Conservation (phyloP, 2,888 invertebrate genomes). For the Liodrosophila aerea region DNA sequence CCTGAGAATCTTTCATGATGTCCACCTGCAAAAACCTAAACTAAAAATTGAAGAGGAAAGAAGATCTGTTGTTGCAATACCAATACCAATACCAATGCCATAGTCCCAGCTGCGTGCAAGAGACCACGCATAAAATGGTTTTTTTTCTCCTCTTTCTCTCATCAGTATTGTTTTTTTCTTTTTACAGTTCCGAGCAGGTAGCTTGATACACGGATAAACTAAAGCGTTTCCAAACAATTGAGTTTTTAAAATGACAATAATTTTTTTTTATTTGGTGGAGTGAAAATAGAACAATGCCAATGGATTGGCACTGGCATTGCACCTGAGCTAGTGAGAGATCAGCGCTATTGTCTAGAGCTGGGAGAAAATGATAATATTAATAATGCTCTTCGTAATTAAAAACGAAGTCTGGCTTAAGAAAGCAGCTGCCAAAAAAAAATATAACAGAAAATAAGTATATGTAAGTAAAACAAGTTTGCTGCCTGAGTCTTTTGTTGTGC, state of each 20-base stretch:
- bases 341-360: conserved; percentile 52
- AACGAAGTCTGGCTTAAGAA: conserved; percentile 35
- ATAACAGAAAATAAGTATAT: no score
- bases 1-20: conserved; percentile 67
- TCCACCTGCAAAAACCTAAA: conserved; percentile 65
- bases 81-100: conserved; percentile 48
- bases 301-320: conserved; percentile 43
- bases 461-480: conserved; percentile 65
- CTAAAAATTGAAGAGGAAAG: conserved; percentile 57
- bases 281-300: conserved; percentile 61
- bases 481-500: conserved; percentile 64
- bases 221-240: conserved; percentile 69
- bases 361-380: conserved; percentile 44
- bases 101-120: conserved; percentile 53
- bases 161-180: conserved; percentile 31
- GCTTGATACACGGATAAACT: conserved; percentile 15
- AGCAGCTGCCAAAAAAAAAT: conserved; percentile 70
- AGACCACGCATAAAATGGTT: conserved; percentile 51
- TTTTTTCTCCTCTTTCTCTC: conserved; percentile 24
- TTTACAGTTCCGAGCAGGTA: conserved; percentile 47
- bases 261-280: conserved; percentile 26
- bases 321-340: conserved; percentile 56
- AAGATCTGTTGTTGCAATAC: conserved; percentile 70
- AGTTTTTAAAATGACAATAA: conserved; percentile 72
- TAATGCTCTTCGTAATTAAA: conserved; percentile 60